Conservation (phyloP, 2,113 vertebrate species). For the Mirounga angustirostris region DNA sequence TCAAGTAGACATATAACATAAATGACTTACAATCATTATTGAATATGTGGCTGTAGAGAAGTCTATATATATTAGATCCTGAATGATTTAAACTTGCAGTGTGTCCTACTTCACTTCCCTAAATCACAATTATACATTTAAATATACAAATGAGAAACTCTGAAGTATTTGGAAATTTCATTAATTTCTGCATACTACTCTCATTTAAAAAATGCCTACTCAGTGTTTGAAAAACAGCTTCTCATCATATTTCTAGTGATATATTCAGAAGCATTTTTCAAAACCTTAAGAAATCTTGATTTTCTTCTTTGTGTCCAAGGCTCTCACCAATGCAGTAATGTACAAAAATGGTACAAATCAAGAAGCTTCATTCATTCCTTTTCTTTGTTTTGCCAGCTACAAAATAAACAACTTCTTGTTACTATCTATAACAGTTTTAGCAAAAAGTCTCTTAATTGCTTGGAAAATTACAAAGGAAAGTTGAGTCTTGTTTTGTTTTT, state of each 20-base stretch:
- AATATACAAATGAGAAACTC: conserved; percentile 7
- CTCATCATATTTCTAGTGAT: not conserved
- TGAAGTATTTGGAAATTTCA: conserved; percentile 5
- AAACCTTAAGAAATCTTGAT: conserved; percentile 49
- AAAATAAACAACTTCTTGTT: conserved; percentile 18
- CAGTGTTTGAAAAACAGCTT: not conserved
- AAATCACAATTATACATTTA: conserved; percentile 42
- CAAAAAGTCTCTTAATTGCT: conserved; percentile 20
- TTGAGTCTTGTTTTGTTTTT: not conserved
- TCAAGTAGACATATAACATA: not conserved
- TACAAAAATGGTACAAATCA: conserved; percentile 36
- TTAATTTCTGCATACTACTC: not conserved
- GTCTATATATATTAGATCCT: not conserved
- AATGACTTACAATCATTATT: not conserved
- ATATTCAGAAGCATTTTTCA: conserved; percentile 15
- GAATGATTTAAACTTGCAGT: conserved; percentile 15
- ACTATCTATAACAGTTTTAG: not conserved
- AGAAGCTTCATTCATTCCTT: not conserved
- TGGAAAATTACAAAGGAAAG: not conserved
- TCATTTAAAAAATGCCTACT: conserved; percentile 44
- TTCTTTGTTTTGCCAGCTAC: not conserved
- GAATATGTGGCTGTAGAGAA: conserved; percentile 30
- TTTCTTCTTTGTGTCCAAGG: conserved; percentile 44
- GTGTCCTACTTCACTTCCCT: not conserved
- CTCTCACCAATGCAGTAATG: not conserved